Percentiles rank a stretch among this genome's conserved stretches.
These are phyloP conservation scores for Labrus mixtus DNA, from an alignment of 2,113 vertebrate genomes.

Conservation along the genomic window DNA sequence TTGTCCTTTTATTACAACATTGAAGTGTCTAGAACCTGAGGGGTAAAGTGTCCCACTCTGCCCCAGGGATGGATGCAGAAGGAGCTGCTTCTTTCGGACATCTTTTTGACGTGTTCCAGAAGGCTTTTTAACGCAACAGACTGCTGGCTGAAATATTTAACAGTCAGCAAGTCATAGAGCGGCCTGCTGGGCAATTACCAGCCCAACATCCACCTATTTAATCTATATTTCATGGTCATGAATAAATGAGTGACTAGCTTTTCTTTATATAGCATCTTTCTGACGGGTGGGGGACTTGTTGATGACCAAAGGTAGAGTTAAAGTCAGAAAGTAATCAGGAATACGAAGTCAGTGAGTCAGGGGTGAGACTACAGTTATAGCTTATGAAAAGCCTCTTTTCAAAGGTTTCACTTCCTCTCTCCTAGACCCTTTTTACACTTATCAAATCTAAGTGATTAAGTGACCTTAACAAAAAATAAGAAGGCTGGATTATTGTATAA, in stretches of 20 bases:
- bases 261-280: conserved; percentile 58
- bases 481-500: too few species aligned
- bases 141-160: conserved; percentile 67
- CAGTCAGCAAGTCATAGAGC: conserved; percentile 53
- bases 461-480: too few species aligned
- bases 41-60: not conserved
- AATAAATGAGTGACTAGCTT: conserved; percentile 51
- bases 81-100: conserved; percentile 33
- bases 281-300: conserved; percentile 11
- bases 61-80: conserved; percentile 22
- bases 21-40: not conserved
- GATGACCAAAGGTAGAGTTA: conserved; percentile 20
- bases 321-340: conserved; percentile 25
- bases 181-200: conserved; percentile 43
- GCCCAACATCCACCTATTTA: conserved; percentile 50
- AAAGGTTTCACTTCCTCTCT: not conserved
- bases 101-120: conserved; percentile 34
- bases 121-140: conserved; percentile 49
- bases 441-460: too few species aligned
- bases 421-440: too few species aligned
- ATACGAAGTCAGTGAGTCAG: not conserved
- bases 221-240: conserved; percentile 72
- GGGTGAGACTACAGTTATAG: not conserved
- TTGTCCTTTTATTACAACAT: not conserved
- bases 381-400: not conserved